Evolutionary conservation across 2,888 invertebrate genomes (phyloP).

Genomic region (Cephus pygmeus): DNA sequence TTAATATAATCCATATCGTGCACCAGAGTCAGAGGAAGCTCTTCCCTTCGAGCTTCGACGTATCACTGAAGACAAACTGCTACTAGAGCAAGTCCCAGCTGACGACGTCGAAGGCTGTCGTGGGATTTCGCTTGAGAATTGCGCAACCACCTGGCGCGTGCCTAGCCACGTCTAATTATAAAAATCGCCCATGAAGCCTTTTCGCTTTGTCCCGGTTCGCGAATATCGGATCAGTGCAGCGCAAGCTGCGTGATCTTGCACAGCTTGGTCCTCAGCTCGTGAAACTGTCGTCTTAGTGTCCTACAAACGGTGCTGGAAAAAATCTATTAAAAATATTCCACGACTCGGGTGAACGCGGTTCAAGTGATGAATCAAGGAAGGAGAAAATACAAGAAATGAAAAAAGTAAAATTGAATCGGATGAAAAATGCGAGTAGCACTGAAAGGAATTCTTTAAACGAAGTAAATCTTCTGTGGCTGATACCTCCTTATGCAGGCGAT

Average conservation of each 20-base stretch:
- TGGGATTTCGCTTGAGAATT: constrained; percentile 12
- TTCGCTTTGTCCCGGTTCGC: background rate
- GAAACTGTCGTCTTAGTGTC: background rate
- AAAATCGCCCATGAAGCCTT: constrained; percentile 10
- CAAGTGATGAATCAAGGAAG: background rate
- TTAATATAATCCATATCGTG: constrained; percentile 51
- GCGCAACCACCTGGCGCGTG: constrained; percentile 16
- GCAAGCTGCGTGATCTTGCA: background rate
- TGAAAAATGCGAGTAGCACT: background rate
- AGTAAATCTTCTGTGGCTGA: background rate
- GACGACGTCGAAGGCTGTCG: background rate
- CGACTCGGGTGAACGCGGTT: background rate
- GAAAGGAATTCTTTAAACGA: background rate
- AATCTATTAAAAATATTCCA: background rate
- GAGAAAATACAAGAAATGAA: background rate
- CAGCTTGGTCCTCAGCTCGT: background rate
- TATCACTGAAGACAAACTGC: background rate
- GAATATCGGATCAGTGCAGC: background rate
- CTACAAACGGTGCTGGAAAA: background rate
- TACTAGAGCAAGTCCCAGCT: background rate
- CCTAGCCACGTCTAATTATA: constrained; percentile 26
- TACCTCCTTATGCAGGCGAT: constrained; percentile 40
- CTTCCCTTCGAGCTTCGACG: background rate
- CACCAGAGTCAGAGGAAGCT: background rate
- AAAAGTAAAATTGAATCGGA: background rate